Evolutionary conservation across 2,113 vertebrate genomes (phyloP), one percentile per base, ranked within the genome.

Genomic region (Istiophorus platypterus): DNA sequence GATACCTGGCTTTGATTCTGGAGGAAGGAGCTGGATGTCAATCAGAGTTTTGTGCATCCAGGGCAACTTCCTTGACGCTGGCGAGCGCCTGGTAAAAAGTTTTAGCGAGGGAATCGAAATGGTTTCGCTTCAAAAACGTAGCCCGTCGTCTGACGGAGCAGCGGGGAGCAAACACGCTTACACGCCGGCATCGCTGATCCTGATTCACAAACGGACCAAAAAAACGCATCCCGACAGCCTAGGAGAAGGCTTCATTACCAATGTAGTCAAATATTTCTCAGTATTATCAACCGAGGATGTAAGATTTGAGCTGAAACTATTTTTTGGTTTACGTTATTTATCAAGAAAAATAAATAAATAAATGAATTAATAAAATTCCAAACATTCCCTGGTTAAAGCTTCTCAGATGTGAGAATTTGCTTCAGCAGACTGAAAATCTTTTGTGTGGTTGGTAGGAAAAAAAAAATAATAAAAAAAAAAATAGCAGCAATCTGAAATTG

Each of bases 21-120:
- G 20, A 11, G 34, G 45, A n/a, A 27, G n/a, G 45, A 7, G 56
- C 1, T 2, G 51, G 49, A 17, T 64, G 61, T 31, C 54, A 37
- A 47, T 72, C 62, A 26, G 27, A 67, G 77, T 67, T n/a, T 59
- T 67, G 22, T 47, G 2, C 18, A 41, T 37, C 42, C 52, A 42
- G 29, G 26, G 26, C 5, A 27, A 65, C 29, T 17, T n/a, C 17
- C 17, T 7, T 1, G 18, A 56, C 45, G 34, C 37, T 9, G 79
- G 4, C 1, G 24, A 67, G n/a, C n/a, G n/a, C n/a, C n/a, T n/a
- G n/a, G n/a, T n/a, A n/a, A n/a, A n/a, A n/a, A n/a, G n/a, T n/a
- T n/a, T n/a, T n/a, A n/a, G n/a, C n/a, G n/a, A 34, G 22, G 31
- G 34, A 39, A 39, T 34, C 20, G 62, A 57, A 81, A 45, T 45